These are phyloP conservation scores for Indri indri DNA, from an alignment of 2,113 vertebrate species.

Conservation along the genomic window DNA sequence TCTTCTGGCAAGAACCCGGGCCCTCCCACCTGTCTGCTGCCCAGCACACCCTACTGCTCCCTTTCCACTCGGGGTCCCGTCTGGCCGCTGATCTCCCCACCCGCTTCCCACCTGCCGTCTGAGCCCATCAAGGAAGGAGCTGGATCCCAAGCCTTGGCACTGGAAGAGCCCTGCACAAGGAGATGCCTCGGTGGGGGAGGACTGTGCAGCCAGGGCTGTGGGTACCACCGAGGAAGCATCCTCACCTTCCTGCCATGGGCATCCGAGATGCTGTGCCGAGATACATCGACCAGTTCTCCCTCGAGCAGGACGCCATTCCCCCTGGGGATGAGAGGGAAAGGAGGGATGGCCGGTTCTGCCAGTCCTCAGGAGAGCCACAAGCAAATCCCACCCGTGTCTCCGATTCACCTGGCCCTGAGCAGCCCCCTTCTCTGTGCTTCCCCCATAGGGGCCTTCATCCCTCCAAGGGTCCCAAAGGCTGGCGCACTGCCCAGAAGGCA, in stretches of 20 bases:
- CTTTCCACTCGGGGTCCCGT: neutral
- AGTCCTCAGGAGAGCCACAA: neutral
- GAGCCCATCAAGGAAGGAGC: neutral
- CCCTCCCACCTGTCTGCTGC: neutral
- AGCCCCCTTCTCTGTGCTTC: neutral
- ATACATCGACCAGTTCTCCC: constrained; percentile 88
- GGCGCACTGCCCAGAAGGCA: neutral
- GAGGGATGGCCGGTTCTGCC: neutral
- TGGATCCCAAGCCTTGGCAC: neutral
- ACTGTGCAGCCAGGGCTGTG: neutral
- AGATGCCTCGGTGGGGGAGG: neutral
- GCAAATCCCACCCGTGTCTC: neutral
- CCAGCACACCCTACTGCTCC: neutral
- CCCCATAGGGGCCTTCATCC: too few relatives aligned
- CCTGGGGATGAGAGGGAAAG: constrained; percentile 69
- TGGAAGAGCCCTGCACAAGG: neutral
- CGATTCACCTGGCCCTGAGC: neutral
- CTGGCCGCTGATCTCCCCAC: neutral
- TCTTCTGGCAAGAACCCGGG: neutral
- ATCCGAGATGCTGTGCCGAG: constrained; percentile 88
- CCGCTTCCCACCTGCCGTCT: neutral
- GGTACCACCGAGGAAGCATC: neutral
- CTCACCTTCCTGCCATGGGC: constrained; percentile 86
- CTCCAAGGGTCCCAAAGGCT: neutral
- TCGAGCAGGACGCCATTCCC: constrained; percentile 88